phyloP scores from a whole-genome alignment of 2,888 invertebrate genomes.

The Microctonus brassicae region DNA sequence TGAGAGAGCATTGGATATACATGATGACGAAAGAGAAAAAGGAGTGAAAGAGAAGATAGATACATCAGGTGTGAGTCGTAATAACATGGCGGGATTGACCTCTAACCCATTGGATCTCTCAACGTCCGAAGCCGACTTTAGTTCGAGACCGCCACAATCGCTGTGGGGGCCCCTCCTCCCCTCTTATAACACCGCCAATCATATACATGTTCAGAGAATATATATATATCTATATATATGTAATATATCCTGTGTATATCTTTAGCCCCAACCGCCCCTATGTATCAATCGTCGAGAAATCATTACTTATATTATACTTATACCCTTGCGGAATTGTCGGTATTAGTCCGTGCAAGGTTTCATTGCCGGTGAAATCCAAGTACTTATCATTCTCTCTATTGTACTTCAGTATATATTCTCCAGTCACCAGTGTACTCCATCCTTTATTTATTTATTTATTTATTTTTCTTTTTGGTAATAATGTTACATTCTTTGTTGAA shows the following conservation, averaged over 20 bases:
- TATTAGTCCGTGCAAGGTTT: constrained; percentile 46
- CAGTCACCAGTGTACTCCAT: too few relatives aligned
- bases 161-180: constrained; percentile 40
- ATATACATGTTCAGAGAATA: constrained; percentile 30
- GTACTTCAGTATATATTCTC: background rate
- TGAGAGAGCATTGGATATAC: constrained; percentile 21
- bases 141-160: constrained; percentile 62
- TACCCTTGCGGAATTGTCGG: constrained; percentile 46
- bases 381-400: constrained; percentile 11
- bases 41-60: constrained; percentile 33
- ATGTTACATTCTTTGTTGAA: too few relatives aligned
- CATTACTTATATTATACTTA: constrained; percentile 56
- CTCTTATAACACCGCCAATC: constrained; percentile 47
- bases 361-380: background rate
- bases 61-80: constrained; percentile 67
- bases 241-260: too few relatives aligned
- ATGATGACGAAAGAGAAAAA: constrained; percentile 20
- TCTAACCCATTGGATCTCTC: constrained; percentile 51
- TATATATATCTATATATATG: background rate
- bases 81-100: constrained; percentile 65
- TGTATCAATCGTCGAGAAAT: constrained; percentile 66
- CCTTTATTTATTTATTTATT: too few relatives aligned
- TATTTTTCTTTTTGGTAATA: too few relatives aligned
- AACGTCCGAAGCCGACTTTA: constrained; percentile 56
- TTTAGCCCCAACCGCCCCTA: constrained; percentile 46